phyloP scores from a whole-genome alignment of 1,140 invertebrate genomes.

The Caenorhabditis brenneri region DNA sequence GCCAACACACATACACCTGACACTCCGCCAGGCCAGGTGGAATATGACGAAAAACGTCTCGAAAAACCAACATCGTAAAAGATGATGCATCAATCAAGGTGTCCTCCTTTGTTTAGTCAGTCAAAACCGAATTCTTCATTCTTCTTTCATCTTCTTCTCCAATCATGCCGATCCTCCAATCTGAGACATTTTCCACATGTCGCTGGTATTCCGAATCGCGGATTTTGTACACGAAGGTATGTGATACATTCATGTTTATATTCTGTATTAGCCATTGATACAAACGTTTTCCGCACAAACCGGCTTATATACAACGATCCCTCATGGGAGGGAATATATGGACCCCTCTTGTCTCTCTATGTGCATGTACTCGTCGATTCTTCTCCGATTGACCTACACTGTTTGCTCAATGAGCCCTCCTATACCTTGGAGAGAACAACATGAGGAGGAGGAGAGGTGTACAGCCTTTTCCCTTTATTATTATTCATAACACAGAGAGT shows the following conservation, averaged over 20 bases:
- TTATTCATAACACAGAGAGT: not conserved
- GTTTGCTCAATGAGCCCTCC: conserved; percentile 7
- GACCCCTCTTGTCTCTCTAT: not conserved
- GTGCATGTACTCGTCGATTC: conserved; percentile 8
- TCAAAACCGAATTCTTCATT: not conserved
- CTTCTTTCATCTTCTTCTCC: not conserved
- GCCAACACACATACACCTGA: not conserved
- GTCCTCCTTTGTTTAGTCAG: not conserved
- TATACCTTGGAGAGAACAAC: not conserved
- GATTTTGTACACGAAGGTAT: conserved; percentile 23
- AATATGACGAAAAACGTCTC: not conserved
- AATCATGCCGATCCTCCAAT: not conserved
- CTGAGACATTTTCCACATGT: conserved; percentile 13
- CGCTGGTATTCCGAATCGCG: conserved; percentile 21
- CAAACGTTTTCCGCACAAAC: not conserved
- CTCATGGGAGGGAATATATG: too few species aligned
- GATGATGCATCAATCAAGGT: not conserved
- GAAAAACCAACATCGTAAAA: conserved; percentile 1
- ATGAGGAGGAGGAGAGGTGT: not conserved
- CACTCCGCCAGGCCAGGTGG: not conserved
- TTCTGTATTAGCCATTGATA: conserved; percentile 36
- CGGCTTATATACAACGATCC: too few species aligned
- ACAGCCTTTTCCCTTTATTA: conserved; percentile 2
- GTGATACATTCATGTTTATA: not conserved
- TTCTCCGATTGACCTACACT: conserved; percentile 2